Base-by-base conservation (phyloP, 2,888 invertebrate genomes). In the Ophion ellenae region DNA sequence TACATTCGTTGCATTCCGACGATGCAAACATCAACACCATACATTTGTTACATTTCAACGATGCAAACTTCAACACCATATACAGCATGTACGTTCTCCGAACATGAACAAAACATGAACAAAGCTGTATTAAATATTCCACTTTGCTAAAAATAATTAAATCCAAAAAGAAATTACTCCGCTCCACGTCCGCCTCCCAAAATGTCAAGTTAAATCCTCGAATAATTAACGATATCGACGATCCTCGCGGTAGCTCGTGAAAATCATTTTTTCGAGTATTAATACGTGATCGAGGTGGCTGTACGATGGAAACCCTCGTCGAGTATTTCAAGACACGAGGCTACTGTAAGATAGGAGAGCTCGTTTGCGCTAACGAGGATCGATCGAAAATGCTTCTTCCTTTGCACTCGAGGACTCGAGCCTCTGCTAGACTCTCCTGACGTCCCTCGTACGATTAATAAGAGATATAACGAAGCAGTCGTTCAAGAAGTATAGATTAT, bases 331-430 rank as follows among this genome's bases (percentile, higher is more conserved):
- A 74, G 73, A 74, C 61, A n/a, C 73, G 61, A 74, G 20, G 61
- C 61, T 20, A 24, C 24, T 61, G n/a, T 61, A 7, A 61, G 61
- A n/a, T 61, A 61, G n/a, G 24, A 6, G 20, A 20, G 40, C 73
- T 74, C 73, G 20, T 74, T 74, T 36, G 73, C 66, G 64, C 74
- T 85, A 79, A 85, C 82, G 74, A 82, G 82, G 36, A 78, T 85
- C 74, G 78, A 85, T 82, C 64, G 75, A 82, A 70, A 77, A 70
- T 28, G 57, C 14, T 78, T 79, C 53, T 78, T 63, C 17, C 57
- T 71, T 24, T 28, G 63, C 47, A 75, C 75, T 75, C 3, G 64
- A 63, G 45, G 74, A 64, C 81, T 75, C 61, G 47, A 69, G 61
- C 63, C 61, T 47, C 32, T 45, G 24, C 61, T 45, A 61, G 20